Conservation (phyloP, 2,888 invertebrate genomes). For the Brenthis daphne region DNA sequence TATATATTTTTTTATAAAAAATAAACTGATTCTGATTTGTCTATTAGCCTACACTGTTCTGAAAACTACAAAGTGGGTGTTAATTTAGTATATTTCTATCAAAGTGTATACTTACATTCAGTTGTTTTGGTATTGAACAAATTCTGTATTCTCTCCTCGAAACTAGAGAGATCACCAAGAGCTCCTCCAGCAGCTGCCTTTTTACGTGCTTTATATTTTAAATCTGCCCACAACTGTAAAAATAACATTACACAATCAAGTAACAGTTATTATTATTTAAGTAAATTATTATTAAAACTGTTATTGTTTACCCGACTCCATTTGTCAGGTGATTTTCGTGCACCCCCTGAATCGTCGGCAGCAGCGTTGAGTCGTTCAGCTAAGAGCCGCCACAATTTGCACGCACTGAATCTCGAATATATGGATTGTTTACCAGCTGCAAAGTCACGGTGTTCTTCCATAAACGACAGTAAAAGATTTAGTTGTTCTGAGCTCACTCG, state of each 20-base stretch:
- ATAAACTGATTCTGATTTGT: too few species aligned
- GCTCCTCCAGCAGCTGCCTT: conserved; percentile 70
- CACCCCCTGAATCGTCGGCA: conserved; percentile 67
- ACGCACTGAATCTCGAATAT: conserved; percentile 73
- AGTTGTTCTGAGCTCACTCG: conserved; percentile 75
- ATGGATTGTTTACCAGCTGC: conserved; percentile 73
- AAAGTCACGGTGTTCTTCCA: conserved; percentile 77
- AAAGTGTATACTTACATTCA: conserved; percentile 51
- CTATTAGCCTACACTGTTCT: too few species aligned
- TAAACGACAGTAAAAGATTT: conserved; percentile 70
- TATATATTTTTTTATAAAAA: too few species aligned
- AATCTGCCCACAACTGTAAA: conserved; percentile 73
- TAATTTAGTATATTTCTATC: too few species aligned
- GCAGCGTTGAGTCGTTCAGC: conserved; percentile 74
- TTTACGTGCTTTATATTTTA: conserved; percentile 73
- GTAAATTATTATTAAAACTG: background rate
- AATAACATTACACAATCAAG: background rate
- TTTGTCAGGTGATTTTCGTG: conserved; percentile 74
- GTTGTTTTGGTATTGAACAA: conserved; percentile 56
- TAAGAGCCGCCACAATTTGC: conserved; percentile 72
- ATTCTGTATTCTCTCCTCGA: conserved; percentile 67
- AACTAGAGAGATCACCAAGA: conserved; percentile 66
- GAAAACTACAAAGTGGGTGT: too few species aligned
- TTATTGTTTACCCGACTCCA: conserved; percentile 68
- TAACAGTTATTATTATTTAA: background rate